Conservation (phyloP, 2,797 vertebrate species). For the Semotilus atromaculatus region DNA sequence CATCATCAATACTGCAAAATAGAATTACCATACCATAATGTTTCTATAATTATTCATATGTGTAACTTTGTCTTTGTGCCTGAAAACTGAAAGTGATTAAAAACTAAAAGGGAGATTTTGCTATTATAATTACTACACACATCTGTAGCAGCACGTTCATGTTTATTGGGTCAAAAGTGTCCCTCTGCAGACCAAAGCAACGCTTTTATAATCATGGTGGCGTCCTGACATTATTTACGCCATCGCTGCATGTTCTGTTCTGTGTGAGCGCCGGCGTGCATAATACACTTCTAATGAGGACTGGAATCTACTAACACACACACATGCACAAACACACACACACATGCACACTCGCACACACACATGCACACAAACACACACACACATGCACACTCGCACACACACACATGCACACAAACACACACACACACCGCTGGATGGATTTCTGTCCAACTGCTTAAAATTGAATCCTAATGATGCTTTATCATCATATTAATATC, state of each 20-base stretch:
- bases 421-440: background rate
- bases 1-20: no score
- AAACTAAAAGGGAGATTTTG: background rate
- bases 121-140: background rate
- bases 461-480: background rate
- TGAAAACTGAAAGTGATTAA: background rate
- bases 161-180: slow-evolving; percentile 17
- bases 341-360: slow-evolving; percentile 12
- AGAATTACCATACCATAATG: background rate
- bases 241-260: slow-evolving; percentile 47
- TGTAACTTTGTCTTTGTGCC: background rate
- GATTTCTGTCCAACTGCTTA: background rate
- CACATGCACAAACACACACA: slow-evolving; percentile 8
- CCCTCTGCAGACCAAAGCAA: background rate
- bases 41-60: background rate
- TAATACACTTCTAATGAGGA: slow-evolving; percentile 8
- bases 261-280: slow-evolving; percentile 17
- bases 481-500: background rate
- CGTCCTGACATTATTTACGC: background rate
- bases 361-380: background rate
- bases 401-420: background rate
- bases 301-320: background rate
- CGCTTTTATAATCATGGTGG: background rate
- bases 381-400: background rate
- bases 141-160: background rate